These are phyloP conservation scores for Halesus radiatus DNA, from an alignment of 1,140 invertebrate genomes.

Conservation along the genomic window DNA sequence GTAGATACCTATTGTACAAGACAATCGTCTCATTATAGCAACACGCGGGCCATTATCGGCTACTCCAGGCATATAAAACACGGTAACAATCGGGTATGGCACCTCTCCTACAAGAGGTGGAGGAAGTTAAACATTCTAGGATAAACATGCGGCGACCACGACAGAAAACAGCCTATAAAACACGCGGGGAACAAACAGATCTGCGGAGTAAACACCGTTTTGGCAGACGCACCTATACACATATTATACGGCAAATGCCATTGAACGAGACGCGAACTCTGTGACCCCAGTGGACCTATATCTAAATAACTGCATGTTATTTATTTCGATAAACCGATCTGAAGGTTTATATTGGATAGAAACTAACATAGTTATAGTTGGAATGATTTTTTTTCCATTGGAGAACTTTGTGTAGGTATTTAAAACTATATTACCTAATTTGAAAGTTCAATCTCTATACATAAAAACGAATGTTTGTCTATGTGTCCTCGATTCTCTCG, in stretches of 20 bases:
- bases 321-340: background rate
- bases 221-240: conserved; percentile 34
- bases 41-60: background rate
- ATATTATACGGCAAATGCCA: conserved; percentile 7
- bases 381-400: too few species aligned
- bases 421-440: too few species aligned
- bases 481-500: too few species aligned
- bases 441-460: too few species aligned
- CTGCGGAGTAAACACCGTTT: conserved; percentile 52
- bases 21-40: conserved; percentile 15
- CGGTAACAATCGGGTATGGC: background rate
- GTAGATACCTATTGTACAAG: background rate
- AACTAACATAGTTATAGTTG: too few species aligned
- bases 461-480: too few species aligned
- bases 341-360: background rate
- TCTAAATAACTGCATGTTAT: background rate
- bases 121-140: background rate
- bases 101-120: background rate
- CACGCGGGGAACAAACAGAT: conserved; percentile 11
- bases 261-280: conserved; percentile 6
- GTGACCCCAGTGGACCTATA: conserved; percentile 11
- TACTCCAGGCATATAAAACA: background rate
- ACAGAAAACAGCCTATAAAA: conserved; percentile 11
- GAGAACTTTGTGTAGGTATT: too few species aligned
- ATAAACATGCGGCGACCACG: background rate